A percentile compares a stretch with the other conserved stretches of the same genome.
Conservation (phyloP, 2,113 vertebrate genomes). For the Saiga tatarica region DNA sequence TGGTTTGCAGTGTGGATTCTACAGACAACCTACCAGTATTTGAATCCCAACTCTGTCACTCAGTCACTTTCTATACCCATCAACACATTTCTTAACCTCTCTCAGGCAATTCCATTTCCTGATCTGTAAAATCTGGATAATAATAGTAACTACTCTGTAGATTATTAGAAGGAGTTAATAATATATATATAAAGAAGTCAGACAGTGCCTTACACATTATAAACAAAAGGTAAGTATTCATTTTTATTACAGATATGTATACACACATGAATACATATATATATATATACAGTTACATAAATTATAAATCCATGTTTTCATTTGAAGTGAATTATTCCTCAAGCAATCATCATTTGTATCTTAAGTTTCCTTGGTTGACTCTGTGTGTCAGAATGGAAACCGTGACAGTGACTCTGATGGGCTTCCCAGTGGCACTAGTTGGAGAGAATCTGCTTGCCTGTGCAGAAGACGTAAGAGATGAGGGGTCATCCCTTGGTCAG, state of each 20-base stretch:
- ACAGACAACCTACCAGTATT: neutral
- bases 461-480: neutral
- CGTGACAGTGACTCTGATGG: neutral
- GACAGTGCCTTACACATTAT: neutral
- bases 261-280: neutral
- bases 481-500: fast-evolving
- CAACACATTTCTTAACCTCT: neutral
- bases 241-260: neutral
- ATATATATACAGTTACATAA: neutral
- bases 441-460: neutral
- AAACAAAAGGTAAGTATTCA: neutral
- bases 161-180: neutral
- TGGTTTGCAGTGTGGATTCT: neutral
- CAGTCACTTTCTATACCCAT: neutral
- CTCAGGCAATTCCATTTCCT: neutral
- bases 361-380: neutral
- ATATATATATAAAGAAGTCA: neutral
- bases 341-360: neutral
- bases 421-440: neutral
- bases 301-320: neutral
- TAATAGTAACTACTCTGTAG: neutral
- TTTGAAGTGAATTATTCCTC: neutral
- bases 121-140: neutral
- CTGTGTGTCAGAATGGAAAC: neutral
- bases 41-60: neutral